phyloP scores from a whole-genome alignment of 2,888 invertebrate genomes.

The Prostheceraeus crozeri region DNA sequence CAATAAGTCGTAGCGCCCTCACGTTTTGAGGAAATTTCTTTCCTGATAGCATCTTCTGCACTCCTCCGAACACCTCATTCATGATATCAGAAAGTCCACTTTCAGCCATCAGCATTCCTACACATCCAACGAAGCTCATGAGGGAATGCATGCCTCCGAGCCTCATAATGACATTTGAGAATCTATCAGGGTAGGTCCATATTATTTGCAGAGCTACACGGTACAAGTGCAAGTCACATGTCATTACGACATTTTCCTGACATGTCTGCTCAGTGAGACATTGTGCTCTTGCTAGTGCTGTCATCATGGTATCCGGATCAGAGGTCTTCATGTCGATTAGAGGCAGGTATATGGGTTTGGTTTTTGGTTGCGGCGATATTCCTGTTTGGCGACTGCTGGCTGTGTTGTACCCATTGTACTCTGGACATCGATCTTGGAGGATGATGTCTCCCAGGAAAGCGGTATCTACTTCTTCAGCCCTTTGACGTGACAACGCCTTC shows the following conservation, averaged over 20 bases:
- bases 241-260: neutral
- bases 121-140: conserved; percentile 9
- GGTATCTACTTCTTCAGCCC: neutral
- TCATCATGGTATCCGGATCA: conserved; percentile 10
- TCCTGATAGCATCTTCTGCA: conserved; percentile 6
- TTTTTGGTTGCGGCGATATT: neutral
- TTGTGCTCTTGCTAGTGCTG: conserved; percentile 2
- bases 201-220: neutral
- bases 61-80: conserved; percentile 41
- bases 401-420: conserved; percentile 27
- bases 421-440: neutral
- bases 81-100: conserved; percentile 40
- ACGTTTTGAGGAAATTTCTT: conserved; percentile 28
- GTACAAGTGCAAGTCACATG: conserved; percentile 13
- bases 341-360: conserved; percentile 1
- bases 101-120: conserved; percentile 17
- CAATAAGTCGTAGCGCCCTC: conserved; percentile 13
- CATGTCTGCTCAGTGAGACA: neutral
- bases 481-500: neutral
- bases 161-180: neutral
- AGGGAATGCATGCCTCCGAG: conserved; percentile 12
- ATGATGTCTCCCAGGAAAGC: neutral
- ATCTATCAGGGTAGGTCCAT: conserved; percentile 2
- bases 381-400: neutral
- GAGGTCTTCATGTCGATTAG: conserved; percentile 3